phyloP scores from a whole-genome alignment of 1,140 invertebrate genomes.

The Sipha flava region DNA sequence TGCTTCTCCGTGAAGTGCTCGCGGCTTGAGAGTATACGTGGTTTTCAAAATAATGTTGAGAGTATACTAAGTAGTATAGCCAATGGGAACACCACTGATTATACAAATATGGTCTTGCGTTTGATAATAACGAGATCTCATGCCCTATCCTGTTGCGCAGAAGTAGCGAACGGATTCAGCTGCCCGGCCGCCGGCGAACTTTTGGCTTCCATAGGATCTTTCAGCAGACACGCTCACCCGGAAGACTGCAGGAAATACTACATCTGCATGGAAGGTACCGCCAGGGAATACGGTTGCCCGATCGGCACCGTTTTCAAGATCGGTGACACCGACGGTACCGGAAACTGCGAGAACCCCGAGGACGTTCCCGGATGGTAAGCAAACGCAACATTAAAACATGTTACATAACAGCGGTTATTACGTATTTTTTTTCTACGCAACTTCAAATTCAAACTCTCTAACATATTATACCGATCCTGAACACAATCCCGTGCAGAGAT shows the following conservation, averaged over 20 bases:
- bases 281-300: conserved; percentile 88
- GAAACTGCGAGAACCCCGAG: conserved; percentile 87
- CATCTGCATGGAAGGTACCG: conserved; percentile 80
- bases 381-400: neutral
- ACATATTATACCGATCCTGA: no score
- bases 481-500: no score
- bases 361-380: conserved; percentile 91
- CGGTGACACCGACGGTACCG: conserved; percentile 73
- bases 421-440: no score
- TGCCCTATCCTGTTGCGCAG: conserved; percentile 45
- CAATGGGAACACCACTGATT: no score
- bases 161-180: conserved; percentile 78
- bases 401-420: neutral
- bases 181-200: conserved; percentile 76
- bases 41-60: no score
- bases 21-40: no score
- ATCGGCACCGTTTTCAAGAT: conserved; percentile 95
- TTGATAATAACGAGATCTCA: neutral
- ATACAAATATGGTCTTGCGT: no score
- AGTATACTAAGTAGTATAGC: no score
- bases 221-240: conserved; percentile 88
- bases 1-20: no score
- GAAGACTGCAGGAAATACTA: conserved; percentile 93
- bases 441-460: no score
- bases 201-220: conserved; percentile 67